Evolutionary conservation across 2,113 vertebrate genomes (phyloP), one percentile per base, ranked within the genome.

Genomic region (Progne subis): DNA sequence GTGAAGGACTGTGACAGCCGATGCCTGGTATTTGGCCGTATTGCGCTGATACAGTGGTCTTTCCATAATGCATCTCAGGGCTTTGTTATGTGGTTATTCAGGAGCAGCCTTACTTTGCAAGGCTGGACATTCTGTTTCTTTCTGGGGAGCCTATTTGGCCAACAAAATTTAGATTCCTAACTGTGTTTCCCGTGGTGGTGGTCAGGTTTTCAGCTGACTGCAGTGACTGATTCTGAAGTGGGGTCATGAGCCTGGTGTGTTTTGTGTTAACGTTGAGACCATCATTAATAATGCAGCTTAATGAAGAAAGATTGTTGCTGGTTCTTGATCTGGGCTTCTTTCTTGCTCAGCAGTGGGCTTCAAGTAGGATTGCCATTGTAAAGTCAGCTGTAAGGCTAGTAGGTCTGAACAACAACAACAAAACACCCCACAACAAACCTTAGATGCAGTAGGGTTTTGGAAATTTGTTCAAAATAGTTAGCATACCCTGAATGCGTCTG

Each of bases 251-350:
- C 12, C 43, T 17, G 7, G 31, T n/a, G 28, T 0, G 2, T 44
- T 80, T 77, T 41, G 20, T 44, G 49, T 76, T 88, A 64, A 17
- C 0, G 0, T 15, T 13, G 53, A 14, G 44, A 44, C 20, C 0
- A 1, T 12, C 1, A 2, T 52, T 68, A 28, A 49, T 50, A 56
- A 60, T 0, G 0, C 32, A 29, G 26, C 53, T 71, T 69, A 56
- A 52, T n/a, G 49, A 41, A 47, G 70, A 68, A 60, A 47, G 17
- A 47, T 78, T 60, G 23, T 43, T 56, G 53, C 34, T 56, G 15
- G 29, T 39, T 82, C 75, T 60, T 59, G 49, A 21, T 76, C n/a
- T 28, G 16, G 41, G 41, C 4, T 88, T 78, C 25, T 25, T 56
- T 64, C 23, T 31, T 74, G 26, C 59, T 77, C 53, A 67, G 25